Evolutionary conservation across 1,140 invertebrate species (phyloP).

Genomic region (Drosophila orena): DNA sequence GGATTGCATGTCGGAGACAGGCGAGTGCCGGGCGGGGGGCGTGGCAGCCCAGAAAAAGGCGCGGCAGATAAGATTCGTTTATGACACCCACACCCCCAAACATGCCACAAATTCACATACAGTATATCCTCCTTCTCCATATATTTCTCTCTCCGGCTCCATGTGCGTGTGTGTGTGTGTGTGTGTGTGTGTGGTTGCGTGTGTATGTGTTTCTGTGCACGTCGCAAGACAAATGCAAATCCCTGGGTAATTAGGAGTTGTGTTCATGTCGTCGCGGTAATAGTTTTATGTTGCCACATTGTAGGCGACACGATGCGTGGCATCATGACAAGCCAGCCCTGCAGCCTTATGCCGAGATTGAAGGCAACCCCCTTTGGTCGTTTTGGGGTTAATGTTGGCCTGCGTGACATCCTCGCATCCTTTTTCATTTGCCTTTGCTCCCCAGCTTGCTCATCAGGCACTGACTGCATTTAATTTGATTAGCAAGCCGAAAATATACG

Average conservation of each 20-base stretch:
- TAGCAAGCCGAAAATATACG: conserved; percentile 56
- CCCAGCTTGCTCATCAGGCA: conserved; percentile 35
- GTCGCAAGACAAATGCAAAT: conserved; percentile 79
- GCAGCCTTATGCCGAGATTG: conserved; percentile 60
- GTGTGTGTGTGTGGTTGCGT: conserved; percentile 5
- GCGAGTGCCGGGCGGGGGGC: conserved; percentile 43
- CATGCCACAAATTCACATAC: conserved; percentile 25
- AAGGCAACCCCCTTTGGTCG: conserved; percentile 44
- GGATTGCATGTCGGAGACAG: conserved; percentile 54
- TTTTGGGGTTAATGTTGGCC: conserved; percentile 70
- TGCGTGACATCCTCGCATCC: conserved; percentile 38
- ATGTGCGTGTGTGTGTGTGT: conserved; percentile 2
- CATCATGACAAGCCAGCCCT: conserved; percentile 25
- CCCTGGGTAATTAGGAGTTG: conserved; percentile 81
- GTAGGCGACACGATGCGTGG: conserved; percentile 76
- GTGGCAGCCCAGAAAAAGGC: conserved; percentile 65
- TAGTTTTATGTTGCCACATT: conserved; percentile 83
- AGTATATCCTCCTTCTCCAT: background rate
- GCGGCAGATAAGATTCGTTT: conserved; percentile 74
- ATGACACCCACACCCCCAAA: conserved; percentile 67
- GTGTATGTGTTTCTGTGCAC: conserved; percentile 40
- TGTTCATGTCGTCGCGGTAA: conserved; percentile 82
- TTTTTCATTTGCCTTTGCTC: conserved; percentile 4
- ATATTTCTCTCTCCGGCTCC: background rate
- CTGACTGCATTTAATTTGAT: conserved; percentile 75